Conservation (phyloP, 2,797 vertebrate genomes). For the Lepus townsendii region DNA sequence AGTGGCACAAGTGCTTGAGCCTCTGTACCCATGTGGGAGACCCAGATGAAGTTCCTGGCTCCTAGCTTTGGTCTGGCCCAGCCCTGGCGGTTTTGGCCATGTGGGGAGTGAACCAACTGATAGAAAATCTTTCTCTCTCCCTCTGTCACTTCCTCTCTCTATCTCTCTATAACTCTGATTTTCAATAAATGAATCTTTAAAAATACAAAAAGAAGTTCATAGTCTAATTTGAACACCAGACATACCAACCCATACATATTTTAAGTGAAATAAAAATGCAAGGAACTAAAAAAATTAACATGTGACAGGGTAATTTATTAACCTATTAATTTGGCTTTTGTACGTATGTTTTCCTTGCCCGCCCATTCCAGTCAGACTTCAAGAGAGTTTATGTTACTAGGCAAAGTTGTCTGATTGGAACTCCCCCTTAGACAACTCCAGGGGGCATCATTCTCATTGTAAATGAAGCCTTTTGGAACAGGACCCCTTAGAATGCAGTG, state of each 20-base stretch:
- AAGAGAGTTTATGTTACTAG: neutral
- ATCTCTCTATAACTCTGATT: too few relatives aligned
- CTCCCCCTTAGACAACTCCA: neutral
- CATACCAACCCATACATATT: conserved; percentile 20
- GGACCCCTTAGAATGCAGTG: neutral
- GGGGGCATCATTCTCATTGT: neutral
- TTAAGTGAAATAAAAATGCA: conserved; percentile 50
- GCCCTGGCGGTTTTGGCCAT: too few relatives aligned
- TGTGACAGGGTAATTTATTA: conserved; percentile 41
- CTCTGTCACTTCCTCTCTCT: too few relatives aligned
- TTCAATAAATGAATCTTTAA: too few relatives aligned
- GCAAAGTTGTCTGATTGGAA: neutral
- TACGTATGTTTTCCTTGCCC: neutral
- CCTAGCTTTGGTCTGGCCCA: too few relatives aligned
- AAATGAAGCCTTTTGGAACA: neutral
- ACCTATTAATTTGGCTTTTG: conserved; percentile 37
- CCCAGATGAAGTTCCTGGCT: too few relatives aligned
- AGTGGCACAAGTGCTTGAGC: too few relatives aligned
- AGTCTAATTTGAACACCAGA: conserved; percentile 8
- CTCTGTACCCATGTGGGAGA: too few relatives aligned
- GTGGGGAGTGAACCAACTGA: too few relatives aligned
- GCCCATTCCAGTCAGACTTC: neutral
- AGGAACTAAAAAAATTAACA: neutral
- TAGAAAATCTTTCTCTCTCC: too few relatives aligned
- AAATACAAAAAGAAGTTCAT: neutral